Base-by-base conservation (phyloP, 1,140 invertebrate species). In the Cherax destructor region DNA sequence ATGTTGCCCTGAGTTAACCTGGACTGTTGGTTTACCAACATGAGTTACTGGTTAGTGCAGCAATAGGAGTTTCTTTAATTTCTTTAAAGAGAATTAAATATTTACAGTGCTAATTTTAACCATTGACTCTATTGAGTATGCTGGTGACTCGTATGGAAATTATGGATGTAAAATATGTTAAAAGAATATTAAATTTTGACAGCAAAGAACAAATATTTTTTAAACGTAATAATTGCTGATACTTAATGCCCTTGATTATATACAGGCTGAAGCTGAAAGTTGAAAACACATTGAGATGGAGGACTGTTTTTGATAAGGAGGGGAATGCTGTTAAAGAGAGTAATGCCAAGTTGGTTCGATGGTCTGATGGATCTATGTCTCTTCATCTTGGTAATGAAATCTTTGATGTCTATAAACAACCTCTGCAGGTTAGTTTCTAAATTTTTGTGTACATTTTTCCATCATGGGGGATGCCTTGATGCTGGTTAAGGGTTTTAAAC, bases 301-400 rank as follows among this genome's bases (percentile, higher is more conserved):
- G 98, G n/a, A 97, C 97, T 49, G 95, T 95, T 4, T 97, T 98
- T 94, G 97, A 98, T 93, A 97, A 98, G 52, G 97, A 98, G 79
- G 98, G 97, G 10, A 97, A 98, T 93, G 95, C 97, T 9, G 95
- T 97, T 0, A 97, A 97, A 93, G 98, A 99, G 95, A 99, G 98
- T 79, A 99, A 99, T 95, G 97, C 99, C 0, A 96, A 98, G 87
- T 96, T 99, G 93, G 97, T 99, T 11, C 96, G 97, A 92, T 99
- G 99, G 99, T 99, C 98, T 0, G 99, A 99, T 95, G 99, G 99
- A 13, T 99, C 98, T 92, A 97, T 99, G 96, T 99, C 98, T n/a
- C 95, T 99, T 30, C 98, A 99, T 95, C 96, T 99, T 72, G 99
- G 99, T 49, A 97, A 97, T 76, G 99, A 99, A 96, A 98, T 99